phyloP scores from a whole-genome alignment of 2,113 vertebrate species.

The Halcyon senegalensis region DNA sequence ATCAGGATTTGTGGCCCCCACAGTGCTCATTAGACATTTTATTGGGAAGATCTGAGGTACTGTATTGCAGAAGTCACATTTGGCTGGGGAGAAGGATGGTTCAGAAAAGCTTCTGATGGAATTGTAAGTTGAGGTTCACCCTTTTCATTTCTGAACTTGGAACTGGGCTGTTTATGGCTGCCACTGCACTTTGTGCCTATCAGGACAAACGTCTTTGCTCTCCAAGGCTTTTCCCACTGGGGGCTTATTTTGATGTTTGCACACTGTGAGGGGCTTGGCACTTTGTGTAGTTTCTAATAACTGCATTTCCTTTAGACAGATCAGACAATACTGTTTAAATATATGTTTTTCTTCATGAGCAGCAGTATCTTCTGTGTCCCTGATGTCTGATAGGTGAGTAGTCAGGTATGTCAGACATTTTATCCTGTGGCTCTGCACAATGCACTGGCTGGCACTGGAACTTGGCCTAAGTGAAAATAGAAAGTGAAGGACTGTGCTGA shows the following conservation, averaged over 20 bases:
- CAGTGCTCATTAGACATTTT: slow-evolving; percentile 13
- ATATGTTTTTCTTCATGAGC: background rate
- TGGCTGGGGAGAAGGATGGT: slow-evolving; percentile 13
- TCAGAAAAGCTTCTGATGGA: slow-evolving; percentile 18
- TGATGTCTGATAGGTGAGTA: background rate
- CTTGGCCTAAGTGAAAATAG: background rate
- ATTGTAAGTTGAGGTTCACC: background rate
- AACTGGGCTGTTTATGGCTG: slow-evolving; percentile 3
- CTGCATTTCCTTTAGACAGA: background rate
- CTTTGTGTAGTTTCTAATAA: background rate
- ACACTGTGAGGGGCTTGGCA: background rate
- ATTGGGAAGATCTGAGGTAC: slow-evolving; percentile 25
- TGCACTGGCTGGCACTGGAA: background rate
- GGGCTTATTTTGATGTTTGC: background rate
- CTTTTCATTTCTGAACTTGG: slow-evolving; percentile 51
- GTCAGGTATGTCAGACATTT: background rate
- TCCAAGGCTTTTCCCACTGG: slow-evolving; percentile 5
- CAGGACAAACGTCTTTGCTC: background rate
- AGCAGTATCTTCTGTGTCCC: background rate
- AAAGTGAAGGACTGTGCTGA: background rate
- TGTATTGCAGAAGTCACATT: background rate
- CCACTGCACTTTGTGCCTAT: background rate
- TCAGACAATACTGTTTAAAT: background rate
- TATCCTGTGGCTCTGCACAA: background rate
- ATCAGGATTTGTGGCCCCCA: slow-evolving; percentile 1